Conservation (phyloP, 2,113 vertebrate species). For the Silurus meridionalis region DNA sequence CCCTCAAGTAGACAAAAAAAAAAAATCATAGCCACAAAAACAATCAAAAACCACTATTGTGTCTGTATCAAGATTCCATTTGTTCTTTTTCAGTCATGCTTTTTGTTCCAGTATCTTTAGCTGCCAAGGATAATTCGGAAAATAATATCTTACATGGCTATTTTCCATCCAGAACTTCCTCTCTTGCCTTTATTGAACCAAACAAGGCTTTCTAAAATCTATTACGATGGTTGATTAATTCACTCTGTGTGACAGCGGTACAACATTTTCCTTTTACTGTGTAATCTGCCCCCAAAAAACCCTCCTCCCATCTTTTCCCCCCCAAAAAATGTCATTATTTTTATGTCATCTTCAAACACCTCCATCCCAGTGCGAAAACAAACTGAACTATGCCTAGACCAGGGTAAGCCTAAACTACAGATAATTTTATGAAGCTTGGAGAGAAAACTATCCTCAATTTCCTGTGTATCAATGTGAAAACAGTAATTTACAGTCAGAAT, state of each 20-base stretch:
- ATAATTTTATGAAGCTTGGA: not conserved
- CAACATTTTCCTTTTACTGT: not conserved
- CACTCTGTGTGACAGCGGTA: not conserved
- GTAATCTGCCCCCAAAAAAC: not conserved
- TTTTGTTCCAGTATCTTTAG: not conserved
- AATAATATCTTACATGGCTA: not conserved
- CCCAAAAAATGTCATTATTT: not conserved
- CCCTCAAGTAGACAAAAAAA: not conserved
- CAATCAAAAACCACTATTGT: not conserved
- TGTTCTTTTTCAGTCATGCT: not conserved
- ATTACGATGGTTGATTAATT: not conserved
- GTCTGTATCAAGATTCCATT: not conserved
- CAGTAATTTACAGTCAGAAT: too few species aligned
- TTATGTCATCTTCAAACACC: not conserved
- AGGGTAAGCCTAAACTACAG: not conserved
- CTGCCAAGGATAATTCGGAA: not conserved
- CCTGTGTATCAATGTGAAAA: too few species aligned
- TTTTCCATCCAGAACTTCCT: not conserved
- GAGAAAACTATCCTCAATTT: not conserved
- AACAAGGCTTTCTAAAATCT: not conserved
- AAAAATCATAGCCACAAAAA: not conserved
- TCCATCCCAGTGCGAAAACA: not conserved
- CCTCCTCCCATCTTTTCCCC: not conserved
- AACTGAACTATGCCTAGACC: not conserved
- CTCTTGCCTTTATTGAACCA: not conserved